These are phyloP conservation scores for Echeneis naucrates DNA, from an alignment of 2,797 vertebrate species.

Conservation along the genomic window DNA sequence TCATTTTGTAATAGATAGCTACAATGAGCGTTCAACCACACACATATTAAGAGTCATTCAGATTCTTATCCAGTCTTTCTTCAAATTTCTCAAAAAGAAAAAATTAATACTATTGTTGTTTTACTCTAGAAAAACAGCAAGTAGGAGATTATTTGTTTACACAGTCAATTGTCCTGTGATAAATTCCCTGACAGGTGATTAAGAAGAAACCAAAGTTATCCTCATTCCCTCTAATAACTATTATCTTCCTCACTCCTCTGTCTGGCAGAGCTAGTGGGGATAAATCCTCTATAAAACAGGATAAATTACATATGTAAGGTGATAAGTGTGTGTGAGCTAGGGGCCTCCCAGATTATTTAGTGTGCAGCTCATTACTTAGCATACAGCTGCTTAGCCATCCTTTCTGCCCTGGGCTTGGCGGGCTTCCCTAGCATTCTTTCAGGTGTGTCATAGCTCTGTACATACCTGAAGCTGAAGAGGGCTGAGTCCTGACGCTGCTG, in stretches of 20 bases:
- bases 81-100: conserved; percentile 27
- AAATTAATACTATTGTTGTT: conserved; percentile 19
- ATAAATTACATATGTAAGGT: conserved; percentile 88
- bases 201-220: conserved; percentile 68
- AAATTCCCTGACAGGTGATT: conserved; percentile 73
- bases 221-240: conserved; percentile 79
- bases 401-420: conserved; percentile 90
- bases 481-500: conserved; percentile 99
- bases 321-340: conserved; percentile 89
- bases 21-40: conserved; percentile 17
- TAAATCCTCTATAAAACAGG: conserved; percentile 78
- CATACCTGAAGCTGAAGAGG: conserved; percentile 99
- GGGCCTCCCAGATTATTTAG: conserved; percentile 91
- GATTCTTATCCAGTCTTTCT: conserved; percentile 18
- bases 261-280: conserved; percentile 67
- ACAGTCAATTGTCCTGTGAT: conserved; percentile 63
- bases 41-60: conserved; percentile 14
- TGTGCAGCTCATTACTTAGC: conserved; percentile 93
- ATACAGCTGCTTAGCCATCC: conserved; percentile 95
- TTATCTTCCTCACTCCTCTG: conserved; percentile 74
- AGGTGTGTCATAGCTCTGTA: conserved; percentile 92
- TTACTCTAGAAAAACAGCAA: conserved; percentile 42
- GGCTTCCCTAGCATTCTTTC: conserved; percentile 89
- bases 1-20: conserved; percentile 22
- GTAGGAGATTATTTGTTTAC: conserved; percentile 38